These are phyloP conservation scores for Macaca nemestrina DNA, from an alignment of 2,113 vertebrate species.

Conservation along the genomic window DNA sequence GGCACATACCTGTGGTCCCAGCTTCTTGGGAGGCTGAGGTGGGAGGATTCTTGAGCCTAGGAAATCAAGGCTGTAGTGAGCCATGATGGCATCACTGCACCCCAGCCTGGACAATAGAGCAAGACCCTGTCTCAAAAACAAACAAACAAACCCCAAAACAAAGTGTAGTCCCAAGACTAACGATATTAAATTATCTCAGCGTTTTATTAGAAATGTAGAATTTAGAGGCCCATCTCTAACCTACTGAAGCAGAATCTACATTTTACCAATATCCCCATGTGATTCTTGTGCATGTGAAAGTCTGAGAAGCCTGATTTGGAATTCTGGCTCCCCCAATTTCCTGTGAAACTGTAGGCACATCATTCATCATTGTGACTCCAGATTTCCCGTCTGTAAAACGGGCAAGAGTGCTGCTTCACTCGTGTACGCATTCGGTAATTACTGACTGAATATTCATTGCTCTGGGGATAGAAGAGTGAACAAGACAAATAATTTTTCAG, in stretches of 20 bases:
- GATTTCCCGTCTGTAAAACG: not conserved
- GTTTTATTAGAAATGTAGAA: not conserved
- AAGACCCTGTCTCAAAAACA: no score
- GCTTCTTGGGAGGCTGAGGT: no score
- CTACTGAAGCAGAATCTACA: conserved; percentile 1
- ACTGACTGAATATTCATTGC: not conserved
- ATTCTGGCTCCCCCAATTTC: not conserved
- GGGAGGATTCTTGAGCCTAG: no score
- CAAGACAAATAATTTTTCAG: not conserved
- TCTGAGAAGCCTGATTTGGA: not conserved
- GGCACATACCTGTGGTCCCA: no score
- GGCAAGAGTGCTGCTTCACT: not conserved
- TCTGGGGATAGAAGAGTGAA: not conserved
- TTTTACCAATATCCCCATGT: not conserved
- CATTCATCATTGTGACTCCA: not conserved
- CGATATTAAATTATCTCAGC: not conserved
- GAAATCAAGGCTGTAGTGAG: no score
- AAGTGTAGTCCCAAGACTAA: not conserved
- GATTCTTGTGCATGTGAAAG: not conserved
- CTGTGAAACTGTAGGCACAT: not conserved
- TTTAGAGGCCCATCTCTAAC: not conserved
- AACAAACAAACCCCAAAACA: not conserved
- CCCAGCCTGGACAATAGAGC: no score
- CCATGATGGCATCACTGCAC: no score
- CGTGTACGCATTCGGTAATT: not conserved